Evolutionary conservation across 1,140 invertebrate genomes (phyloP), one percentile per base, ranked within the genome.

Genomic region (Pinna nobilis): DNA sequence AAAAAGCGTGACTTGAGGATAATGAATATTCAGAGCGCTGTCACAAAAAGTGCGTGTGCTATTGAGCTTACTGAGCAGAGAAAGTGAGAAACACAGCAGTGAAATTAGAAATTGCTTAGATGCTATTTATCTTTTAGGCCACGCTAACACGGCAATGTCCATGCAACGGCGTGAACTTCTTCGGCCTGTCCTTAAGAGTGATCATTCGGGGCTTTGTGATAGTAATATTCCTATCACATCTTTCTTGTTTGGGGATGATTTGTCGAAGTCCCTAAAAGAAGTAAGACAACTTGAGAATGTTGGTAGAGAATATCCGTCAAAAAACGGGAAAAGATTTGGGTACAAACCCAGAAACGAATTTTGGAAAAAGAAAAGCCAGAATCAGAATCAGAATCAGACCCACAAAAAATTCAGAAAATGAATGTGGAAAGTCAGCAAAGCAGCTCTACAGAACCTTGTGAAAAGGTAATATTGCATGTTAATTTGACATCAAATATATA

Each of bases 51-150:
- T 53, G 23, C 50, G 9, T 53, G 50, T 25, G 50, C 50, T 11
- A 53, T 53, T n/a, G 7, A 53, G 50, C 23, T 25, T 53, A 15
- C 50, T 59, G 3, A 59, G 35, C 15, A 15, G n/a, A 3, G 55
- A 59, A 32, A 30, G 55, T 15, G 20, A 59, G 20, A 59, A 59
- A 20, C 55, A 33, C 32, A 4, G 32, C 28, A 20, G 11, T 20
- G 55, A 59, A 15, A 59, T 59, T 28, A 59, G 33, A 20, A 30
- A 59, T 59, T 59, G 55, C 35, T 30, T 59, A 4, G 55, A 59
- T 59, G 55, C 55, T 1, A 59, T 59, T 33, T 59, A 59, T 18
- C 32, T 66, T 3, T 35, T 66, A 1, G 64, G 64, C 25, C 64
- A 66, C 39, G 32, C 39, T 2, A 66, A 66, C 25, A 59, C 55